Percentiles rank a stretch among this genome's conserved stretches.
Conservation (phyloP, 1,140 invertebrate genomes). For the Phymorhynchus buccinoides region DNA sequence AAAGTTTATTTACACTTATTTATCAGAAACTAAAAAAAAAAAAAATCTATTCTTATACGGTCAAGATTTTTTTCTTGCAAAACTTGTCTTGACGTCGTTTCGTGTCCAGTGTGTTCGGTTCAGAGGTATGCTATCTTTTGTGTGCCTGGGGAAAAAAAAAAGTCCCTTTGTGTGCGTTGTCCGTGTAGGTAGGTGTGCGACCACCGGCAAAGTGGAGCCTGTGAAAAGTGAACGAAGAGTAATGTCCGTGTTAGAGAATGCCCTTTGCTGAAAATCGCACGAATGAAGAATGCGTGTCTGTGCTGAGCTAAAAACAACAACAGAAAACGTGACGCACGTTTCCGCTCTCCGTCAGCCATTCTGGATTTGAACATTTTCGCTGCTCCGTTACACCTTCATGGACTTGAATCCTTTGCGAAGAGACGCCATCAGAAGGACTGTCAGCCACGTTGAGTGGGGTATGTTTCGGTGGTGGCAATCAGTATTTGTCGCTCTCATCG, state of each 20-base stretch:
- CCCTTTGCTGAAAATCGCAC: not conserved
- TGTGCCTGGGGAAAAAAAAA: slow-evolving; percentile 1
- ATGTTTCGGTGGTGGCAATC: slow-evolving; percentile 21
- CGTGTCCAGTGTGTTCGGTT: not conserved
- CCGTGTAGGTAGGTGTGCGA: not conserved
- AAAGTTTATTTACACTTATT: slow-evolving; percentile 35
- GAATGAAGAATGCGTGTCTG: not conserved
- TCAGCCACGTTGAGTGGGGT: too few species aligned
- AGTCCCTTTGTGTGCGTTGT: not conserved
- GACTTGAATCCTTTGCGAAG: not conserved
- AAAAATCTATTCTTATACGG: slow-evolving; percentile 40
- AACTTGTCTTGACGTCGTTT: not conserved
- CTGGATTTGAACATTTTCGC: slow-evolving; percentile 25
- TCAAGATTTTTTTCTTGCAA: slow-evolving; percentile 1
- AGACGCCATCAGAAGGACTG: not conserved
- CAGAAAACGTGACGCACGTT: not conserved
- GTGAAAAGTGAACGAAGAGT: not conserved
- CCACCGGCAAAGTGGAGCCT: not conserved
- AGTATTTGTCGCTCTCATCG: slow-evolving; percentile 7
- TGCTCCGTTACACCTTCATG: not conserved
- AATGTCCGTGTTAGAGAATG: not conserved
- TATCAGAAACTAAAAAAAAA: slow-evolving; percentile 6
- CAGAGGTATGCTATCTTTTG: slow-evolving; percentile 19
- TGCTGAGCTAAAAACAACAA: not conserved
- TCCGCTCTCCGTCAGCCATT: slow-evolving; percentile 7